Base-by-base conservation (phyloP, 30 jellyfish, hydroid and myxozoan genomes). In the Euphysa ruthae region DNA sequence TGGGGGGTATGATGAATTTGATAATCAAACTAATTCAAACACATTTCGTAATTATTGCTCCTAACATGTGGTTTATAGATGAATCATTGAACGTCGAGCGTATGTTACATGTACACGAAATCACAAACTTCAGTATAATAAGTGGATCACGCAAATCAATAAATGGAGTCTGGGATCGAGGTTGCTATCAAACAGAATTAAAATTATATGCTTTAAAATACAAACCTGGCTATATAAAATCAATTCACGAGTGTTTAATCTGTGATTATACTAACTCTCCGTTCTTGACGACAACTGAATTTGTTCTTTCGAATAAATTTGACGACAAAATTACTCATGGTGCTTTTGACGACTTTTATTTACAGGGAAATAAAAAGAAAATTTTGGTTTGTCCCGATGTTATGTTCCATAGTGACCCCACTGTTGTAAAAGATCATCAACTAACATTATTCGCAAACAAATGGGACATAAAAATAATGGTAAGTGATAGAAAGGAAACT, bases 381-480 rank as follows among this genome's bases (percentile, higher is more conserved):
- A 32, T 79, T 0, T 60, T 82, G 3, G 74, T 76, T 32, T 89
- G 98, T 62, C 93, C 98, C 4, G 98, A 89, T 55, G 94, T 89
- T 3, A 75, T 82, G 85, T 66, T 83, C 28, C 28, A 26, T 0
- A 58, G 22, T 3, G 30, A 49, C 21, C 46, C 19, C 12, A 70
- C 78, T 4, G 55, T 2, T 1, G 51, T 2, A 4, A n/a, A 30
- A 10, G 83, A 60, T 30, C 22, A 58, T 5, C 70, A 62, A 4
- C 52, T 70, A 32, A 32, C 6, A 3, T 19, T 34, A n/a, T 69
- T 89, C 60, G 93, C 79, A 1, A 65, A 49, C 18, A 20, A 20
- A 19, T 81, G 95, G 93, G 93, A 75, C 60, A 81, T 89, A 7
- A 71, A 81, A 58, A 66, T 56, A 15, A 75, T 89, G 19, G 49